These are phyloP conservation scores for Candidula unifasciata DNA, from an alignment of 2,888 invertebrate genomes.

Conservation along the genomic window DNA sequence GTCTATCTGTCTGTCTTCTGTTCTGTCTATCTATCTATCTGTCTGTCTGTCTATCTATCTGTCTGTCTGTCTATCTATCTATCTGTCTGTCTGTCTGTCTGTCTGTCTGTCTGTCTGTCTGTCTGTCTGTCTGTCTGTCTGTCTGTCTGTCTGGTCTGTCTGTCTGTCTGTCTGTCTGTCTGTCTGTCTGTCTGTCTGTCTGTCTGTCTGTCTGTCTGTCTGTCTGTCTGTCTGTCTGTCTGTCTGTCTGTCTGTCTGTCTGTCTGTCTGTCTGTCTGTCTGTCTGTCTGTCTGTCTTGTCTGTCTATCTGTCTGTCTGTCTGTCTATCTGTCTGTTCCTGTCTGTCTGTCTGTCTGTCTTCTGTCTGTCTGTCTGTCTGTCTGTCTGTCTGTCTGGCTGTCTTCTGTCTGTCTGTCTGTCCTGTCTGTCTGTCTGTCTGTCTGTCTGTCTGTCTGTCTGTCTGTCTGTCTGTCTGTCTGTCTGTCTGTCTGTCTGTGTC, in stretches of 20 bases:
- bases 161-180: neutral
- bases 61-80: neutral
- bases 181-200: neutral
- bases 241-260: neutral
- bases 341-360: too few relatives aligned
- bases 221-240: neutral
- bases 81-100: neutral
- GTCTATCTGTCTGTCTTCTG: neutral
- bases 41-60: neutral
- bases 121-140: neutral
- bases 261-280: neutral
- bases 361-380: neutral
- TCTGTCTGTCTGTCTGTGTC: constrained; percentile 3
- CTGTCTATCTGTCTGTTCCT: too few relatives aligned
- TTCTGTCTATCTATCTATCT: neutral
- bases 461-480: constrained; percentile 15
- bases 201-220: neutral
- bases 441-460: neutral
- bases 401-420: too few relatives aligned
- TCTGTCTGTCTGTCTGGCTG: too few relatives aligned
- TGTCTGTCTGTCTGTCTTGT: neutral
- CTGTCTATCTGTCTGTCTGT: neutral
- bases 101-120: neutral
- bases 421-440: too few relatives aligned
- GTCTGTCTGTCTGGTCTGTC: neutral